Evolutionary conservation across 2,888 invertebrate species (phyloP).

Genomic region (Hofmannophila pseudospretella): DNA sequence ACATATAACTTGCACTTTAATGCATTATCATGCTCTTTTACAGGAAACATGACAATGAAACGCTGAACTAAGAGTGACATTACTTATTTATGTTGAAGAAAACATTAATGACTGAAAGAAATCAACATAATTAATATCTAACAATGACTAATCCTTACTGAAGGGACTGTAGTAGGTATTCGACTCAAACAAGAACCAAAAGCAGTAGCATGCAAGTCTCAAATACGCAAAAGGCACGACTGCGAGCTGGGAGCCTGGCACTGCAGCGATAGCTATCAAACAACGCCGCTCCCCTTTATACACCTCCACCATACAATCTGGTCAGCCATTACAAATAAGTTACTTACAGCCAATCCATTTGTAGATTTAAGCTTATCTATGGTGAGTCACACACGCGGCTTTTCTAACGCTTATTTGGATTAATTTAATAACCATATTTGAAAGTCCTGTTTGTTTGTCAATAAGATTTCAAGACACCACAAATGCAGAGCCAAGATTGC

Average conservation of each 20-base stretch:
- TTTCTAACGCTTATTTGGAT: conserved; percentile 29
- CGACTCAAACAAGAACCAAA: conserved; percentile 13
- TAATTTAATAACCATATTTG: conserved; percentile 20
- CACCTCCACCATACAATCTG: conserved; percentile 34
- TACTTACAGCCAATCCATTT: conserved; percentile 50
- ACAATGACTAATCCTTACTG: too few relatives aligned
- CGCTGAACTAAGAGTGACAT: too few relatives aligned
- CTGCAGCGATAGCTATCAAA: conserved; percentile 48
- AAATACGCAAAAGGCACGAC: conserved; percentile 32
- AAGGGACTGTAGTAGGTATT: too few relatives aligned
- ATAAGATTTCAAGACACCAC: not conserved
- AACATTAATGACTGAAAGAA: too few relatives aligned
- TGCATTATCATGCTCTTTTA: not conserved
- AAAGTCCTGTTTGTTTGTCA: not conserved
- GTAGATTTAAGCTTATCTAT: conserved; percentile 48
- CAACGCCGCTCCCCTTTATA: conserved; percentile 25
- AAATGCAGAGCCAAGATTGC: conserved; percentile 12
- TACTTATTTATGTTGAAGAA: too few relatives aligned
- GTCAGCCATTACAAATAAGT: conserved; percentile 54
- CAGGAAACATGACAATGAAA: not conserved
- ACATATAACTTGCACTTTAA: conserved; percentile 2
- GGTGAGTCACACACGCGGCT: conserved; percentile 36
- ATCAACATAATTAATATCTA: too few relatives aligned
- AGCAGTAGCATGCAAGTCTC: conserved; percentile 28
- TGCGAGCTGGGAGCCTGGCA: conserved; percentile 24